Base-by-base conservation (phyloP, 2,888 invertebrate genomes). In the Erynnis tages region DNA sequence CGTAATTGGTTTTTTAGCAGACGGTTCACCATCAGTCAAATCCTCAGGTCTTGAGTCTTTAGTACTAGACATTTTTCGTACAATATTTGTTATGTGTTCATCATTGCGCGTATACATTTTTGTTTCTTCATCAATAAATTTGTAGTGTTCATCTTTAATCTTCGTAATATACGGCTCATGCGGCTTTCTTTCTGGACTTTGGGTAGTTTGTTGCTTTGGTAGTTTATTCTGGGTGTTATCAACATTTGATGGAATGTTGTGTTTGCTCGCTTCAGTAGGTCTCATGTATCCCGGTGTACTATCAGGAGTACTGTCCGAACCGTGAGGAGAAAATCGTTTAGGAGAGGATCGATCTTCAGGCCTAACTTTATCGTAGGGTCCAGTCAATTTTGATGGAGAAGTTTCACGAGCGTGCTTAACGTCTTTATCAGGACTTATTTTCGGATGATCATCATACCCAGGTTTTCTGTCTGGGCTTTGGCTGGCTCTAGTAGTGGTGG, bases 51-150 rank as follows among this genome's bases (percentile, higher is more conserved):
- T 43, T 8, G 10, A 27, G 6, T 29, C 35, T 6, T 43, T 43
- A 11, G 21, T 5, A 27, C 21, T 29, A 7, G 41, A 41, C 3
- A 23, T 19, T 27, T 14, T 19, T 13, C 1, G 11, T 14, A n/a
- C 13, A 0, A 27, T 53, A 23, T 53, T 58, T 30, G 54, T 53
- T 17, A 60, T 57, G 13, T 69, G 57, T 50, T 61, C 62, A 40
- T 74, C 66, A 38, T 46, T 63, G 6, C 64, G 71, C 17, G 75
- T 71, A 45, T 79, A 79, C 69, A 74, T 73, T 70, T 86, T 86
- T 27, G 82, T 84, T 74, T 87, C 85, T 63, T 84, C 86, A 30
- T 84, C 83, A 40, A 86, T 73, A 55, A 84, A 84, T 58, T 71
- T 81, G 47, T 82, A 81, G 54, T 84, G 78, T 46, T 85, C 79